Evolutionary conservation across 1,140 invertebrate genomes (phyloP).

Genomic region (Aethina tumida): DNA sequence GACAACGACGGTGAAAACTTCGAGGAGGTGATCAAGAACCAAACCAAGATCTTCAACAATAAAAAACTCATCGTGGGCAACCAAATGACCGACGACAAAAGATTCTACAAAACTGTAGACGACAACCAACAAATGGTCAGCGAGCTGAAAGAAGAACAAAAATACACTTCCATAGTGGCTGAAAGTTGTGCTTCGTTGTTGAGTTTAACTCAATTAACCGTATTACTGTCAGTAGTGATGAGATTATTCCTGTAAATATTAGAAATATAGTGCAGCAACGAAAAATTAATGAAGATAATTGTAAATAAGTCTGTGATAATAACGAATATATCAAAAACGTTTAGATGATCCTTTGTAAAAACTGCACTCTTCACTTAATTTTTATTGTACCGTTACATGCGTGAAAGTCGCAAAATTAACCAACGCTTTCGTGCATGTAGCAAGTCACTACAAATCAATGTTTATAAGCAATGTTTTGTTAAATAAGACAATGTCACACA

Average conservation of each 20-base stretch:
- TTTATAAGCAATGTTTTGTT: no score
- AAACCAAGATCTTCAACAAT: constrained; percentile 32
- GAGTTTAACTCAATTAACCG: constrained; percentile 1
- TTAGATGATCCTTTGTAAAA: constrained; percentile 3
- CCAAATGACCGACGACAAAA: constrained; percentile 23
- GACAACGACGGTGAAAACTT: constrained; percentile 43
- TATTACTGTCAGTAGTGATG: constrained; percentile 11
- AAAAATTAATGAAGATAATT: constrained; percentile 7
- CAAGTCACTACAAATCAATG: no score
- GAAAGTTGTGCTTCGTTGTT: constrained; percentile 16
- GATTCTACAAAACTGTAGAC: constrained; percentile 21
- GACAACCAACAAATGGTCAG: constrained; percentile 14
- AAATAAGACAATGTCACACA: no score
- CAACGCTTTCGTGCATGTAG: no score
- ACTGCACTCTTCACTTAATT: constrained; percentile 3
- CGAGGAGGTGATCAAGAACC: constrained; percentile 28
- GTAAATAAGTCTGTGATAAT: constrained; percentile 30
- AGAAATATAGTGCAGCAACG: constrained; percentile 6
- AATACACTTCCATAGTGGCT: constrained; percentile 26
- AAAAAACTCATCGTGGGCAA: constrained; percentile 33
- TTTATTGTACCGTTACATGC: not conserved
- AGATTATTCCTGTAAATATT: constrained; percentile 21
- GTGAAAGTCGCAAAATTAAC: no score
- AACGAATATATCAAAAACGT: constrained; percentile 7
- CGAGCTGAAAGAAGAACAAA: constrained; percentile 24